Evolutionary conservation across 1,140 invertebrate genomes (phyloP).

Genomic region (Pararge aegeria): DNA sequence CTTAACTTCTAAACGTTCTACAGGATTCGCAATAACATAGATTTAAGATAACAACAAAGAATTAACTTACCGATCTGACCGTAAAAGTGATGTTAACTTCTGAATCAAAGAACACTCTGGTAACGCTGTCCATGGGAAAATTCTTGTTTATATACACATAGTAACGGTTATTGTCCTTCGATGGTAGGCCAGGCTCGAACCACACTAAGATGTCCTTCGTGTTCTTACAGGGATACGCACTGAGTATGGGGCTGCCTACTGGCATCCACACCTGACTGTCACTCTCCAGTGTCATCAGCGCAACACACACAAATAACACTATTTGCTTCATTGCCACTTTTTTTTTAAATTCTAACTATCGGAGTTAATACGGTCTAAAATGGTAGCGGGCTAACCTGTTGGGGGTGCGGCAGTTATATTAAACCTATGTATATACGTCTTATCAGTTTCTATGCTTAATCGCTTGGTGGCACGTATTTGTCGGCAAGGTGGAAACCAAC

Average conservation of each 20-base stretch:
- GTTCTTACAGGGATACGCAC: conserved; percentile 3
- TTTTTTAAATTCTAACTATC: neutral
- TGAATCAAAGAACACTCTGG: conserved; percentile 3
- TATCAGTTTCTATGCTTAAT: too few relatives aligned
- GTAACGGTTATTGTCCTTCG: conserved; percentile 7
- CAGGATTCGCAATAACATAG: too few relatives aligned
- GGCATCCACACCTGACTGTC: neutral
- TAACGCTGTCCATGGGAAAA: conserved; percentile 1
- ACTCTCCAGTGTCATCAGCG: neutral
- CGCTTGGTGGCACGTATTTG: too few relatives aligned
- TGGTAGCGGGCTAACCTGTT: too few relatives aligned
- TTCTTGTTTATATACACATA: conserved; percentile 6
- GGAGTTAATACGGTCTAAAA: too few relatives aligned
- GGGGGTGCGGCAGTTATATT: too few relatives aligned
- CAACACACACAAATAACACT: neutral
- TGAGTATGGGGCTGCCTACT: conserved; percentile 2
- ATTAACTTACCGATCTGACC: conserved; percentile 2
- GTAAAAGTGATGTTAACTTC: conserved; percentile 8
- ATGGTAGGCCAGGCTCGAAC: conserved; percentile 1
- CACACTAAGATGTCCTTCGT: conserved; percentile 2
- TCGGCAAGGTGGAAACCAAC: too few relatives aligned
- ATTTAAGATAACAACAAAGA: too few relatives aligned
- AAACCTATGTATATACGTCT: too few relatives aligned
- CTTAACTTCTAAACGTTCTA: too few relatives aligned
- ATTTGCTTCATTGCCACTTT: neutral